A percentile compares a stretch with the other conserved stretches of the same genome.
phyloP scores from a whole-genome alignment of 2,797 vertebrate species.

The Sebastes taczanowskii region DNA sequence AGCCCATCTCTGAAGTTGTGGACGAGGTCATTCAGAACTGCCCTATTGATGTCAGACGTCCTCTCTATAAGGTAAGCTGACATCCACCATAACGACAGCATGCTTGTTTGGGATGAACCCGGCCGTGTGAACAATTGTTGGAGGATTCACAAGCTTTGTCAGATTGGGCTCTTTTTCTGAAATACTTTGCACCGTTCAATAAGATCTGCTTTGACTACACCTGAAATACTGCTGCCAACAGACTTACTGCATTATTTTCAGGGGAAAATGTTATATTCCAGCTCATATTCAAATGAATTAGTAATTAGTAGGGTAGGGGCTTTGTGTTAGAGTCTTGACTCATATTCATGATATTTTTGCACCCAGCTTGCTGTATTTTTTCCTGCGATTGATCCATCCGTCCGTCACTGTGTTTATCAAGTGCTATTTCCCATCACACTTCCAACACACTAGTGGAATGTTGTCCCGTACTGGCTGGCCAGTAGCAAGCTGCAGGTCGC shows the following conservation, averaged over 20 bases:
- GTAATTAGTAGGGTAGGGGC: neutral
- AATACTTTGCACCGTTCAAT: neutral
- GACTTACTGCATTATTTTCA: neutral
- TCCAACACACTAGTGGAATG: neutral
- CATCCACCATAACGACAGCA: neutral
- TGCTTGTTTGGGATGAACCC: neutral
- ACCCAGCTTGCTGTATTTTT: neutral
- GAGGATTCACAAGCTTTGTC: neutral
- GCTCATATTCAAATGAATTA: neutral
- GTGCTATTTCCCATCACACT: neutral
- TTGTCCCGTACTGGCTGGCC: neutral
- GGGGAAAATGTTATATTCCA: too few species aligned
- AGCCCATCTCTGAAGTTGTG: constrained; percentile 98
- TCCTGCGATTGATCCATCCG: neutral
- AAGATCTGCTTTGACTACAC: neutral
- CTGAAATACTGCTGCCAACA: neutral
- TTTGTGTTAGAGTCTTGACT: neutral
- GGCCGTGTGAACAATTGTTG: neutral
- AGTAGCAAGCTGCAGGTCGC: neutral
- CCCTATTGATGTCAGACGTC: constrained; percentile 95
- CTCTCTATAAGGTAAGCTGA: constrained; percentile 91
- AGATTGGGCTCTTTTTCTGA: neutral
- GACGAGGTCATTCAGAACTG: constrained; percentile 99
- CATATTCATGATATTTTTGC: neutral
- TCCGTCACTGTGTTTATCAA: neutral